phyloP scores from a whole-genome alignment of 2,113 vertebrate species.

The Aldabrachelys gigantea region DNA sequence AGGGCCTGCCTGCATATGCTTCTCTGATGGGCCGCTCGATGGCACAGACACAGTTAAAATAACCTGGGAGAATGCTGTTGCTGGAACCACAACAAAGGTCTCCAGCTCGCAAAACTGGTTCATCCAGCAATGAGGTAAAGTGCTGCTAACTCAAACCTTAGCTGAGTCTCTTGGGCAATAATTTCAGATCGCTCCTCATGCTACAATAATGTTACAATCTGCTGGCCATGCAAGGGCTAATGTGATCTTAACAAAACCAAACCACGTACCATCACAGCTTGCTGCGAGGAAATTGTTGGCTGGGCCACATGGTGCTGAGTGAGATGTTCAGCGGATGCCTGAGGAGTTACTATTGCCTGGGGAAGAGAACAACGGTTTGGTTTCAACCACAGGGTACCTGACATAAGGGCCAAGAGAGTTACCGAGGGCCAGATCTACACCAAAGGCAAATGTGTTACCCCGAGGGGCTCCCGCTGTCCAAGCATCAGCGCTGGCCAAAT shows the following conservation, averaged over 20 bases:
- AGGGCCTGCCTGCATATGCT: background rate
- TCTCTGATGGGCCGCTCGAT: background rate
- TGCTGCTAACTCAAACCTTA: background rate
- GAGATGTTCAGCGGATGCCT: conserved; percentile 80
- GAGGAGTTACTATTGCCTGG: conserved; percentile 83
- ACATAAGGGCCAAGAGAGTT: background rate
- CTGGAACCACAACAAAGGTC: background rate
- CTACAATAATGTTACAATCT: background rate
- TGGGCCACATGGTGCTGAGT: conserved; percentile 78
- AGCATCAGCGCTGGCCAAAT: background rate
- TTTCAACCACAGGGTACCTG: conserved; percentile 17
- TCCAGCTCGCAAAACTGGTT: background rate
- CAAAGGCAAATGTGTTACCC: background rate
- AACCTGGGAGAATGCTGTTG: background rate
- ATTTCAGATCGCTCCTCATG: background rate
- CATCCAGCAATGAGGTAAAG: background rate
- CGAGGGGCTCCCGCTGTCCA: background rate
- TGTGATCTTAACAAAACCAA: background rate
- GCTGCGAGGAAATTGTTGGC: conserved; percentile 82
- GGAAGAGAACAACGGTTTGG: conserved; percentile 54
- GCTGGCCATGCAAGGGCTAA: no score
- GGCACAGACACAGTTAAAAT: background rate
- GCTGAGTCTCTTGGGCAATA: background rate
- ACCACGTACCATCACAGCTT: conserved; percentile 82
- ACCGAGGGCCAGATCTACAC: background rate